phyloP scores from a whole-genome alignment of 30 jellyfish, hydroid and myxozoan species.

The Phacellophora camtschatica region DNA sequence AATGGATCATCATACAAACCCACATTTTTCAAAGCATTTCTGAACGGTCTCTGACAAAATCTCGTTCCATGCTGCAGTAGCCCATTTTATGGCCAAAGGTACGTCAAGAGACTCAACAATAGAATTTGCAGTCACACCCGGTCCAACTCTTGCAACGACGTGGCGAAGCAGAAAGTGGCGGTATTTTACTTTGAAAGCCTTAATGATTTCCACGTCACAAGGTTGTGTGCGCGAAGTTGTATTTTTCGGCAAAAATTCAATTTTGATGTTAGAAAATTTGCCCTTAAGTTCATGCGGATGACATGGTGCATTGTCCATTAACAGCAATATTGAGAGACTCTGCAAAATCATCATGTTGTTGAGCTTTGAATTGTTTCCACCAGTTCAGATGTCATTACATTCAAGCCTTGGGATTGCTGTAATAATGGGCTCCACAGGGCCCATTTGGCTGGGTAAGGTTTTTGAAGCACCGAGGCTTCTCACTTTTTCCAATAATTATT shows the following conservation, averaged over 20 bases:
- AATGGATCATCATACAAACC: constrained; percentile 39
- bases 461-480: constrained; percentile 59
- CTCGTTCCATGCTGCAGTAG: constrained; percentile 59
- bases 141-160: constrained; percentile 52
- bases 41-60: too few relatives aligned
- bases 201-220: constrained; percentile 50
- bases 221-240: constrained; percentile 60
- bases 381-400: constrained; percentile 54
- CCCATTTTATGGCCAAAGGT: constrained; percentile 58
- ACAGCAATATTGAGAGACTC: constrained; percentile 5
- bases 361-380: constrained; percentile 29
- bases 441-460: not conserved
- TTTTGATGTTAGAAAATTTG: constrained; percentile 36
- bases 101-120: constrained; percentile 55
- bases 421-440: constrained; percentile 28
- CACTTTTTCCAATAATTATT: constrained; percentile 23
- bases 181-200: constrained; percentile 4
- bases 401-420: constrained; percentile 49
- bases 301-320: constrained; percentile 71
- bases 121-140: constrained; percentile 35
- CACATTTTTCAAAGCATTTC: too few relatives aligned
- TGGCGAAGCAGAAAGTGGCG: constrained; percentile 40
- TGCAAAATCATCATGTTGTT: not conserved
- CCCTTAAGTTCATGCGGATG: constrained; percentile 43
- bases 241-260: constrained; percentile 34